A percentile compares a stretch with the other conserved stretches of the same genome.
phyloP scores from a whole-genome alignment of 2,113 vertebrate species.

The Sorex araneus region DNA sequence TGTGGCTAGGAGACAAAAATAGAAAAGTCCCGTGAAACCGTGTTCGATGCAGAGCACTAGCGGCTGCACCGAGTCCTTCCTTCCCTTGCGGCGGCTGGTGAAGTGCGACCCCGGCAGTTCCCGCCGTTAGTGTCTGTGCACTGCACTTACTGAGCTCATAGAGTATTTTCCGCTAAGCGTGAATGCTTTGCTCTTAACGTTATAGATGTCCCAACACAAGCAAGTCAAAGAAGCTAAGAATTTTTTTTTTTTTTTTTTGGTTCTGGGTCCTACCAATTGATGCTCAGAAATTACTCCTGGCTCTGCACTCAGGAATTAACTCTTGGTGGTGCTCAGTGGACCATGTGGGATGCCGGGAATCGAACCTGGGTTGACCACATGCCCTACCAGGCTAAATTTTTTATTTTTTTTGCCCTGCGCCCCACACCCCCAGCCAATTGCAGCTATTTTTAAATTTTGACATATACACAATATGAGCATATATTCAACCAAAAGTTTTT shows the following conservation, averaged over 20 bases:
- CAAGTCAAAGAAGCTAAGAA: slow-evolving; percentile 36
- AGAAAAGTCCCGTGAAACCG: slow-evolving; percentile 71
- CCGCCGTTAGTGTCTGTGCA: neutral
- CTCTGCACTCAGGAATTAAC: too few species aligned
- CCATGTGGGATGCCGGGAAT: too few species aligned
- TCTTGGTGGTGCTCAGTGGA: too few species aligned
- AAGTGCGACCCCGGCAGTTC: too few species aligned
- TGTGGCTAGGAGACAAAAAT: slow-evolving; percentile 91
- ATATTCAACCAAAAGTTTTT: slow-evolving; percentile 12
- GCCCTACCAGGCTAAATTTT: too few species aligned
- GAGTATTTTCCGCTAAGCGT: neutral
- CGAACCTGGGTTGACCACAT: too few species aligned
- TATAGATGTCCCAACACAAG: neutral
- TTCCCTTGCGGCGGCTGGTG: neutral
- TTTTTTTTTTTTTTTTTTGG: too few species aligned
- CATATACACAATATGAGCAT: slow-evolving; percentile 37
- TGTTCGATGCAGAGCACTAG: neutral
- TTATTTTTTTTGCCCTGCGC: too few species aligned
- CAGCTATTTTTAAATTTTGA: neutral
- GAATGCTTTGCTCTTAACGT: slow-evolving; percentile 43
- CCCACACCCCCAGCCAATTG: too few species aligned
- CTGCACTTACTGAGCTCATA: slow-evolving; percentile 21
- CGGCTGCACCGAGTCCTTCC: neutral
- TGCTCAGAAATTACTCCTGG: too few species aligned
- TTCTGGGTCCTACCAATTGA: too few species aligned